Base-by-base conservation (phyloP, 2,797 vertebrate genomes). In the Schizothorax lantsangensis region DNA sequence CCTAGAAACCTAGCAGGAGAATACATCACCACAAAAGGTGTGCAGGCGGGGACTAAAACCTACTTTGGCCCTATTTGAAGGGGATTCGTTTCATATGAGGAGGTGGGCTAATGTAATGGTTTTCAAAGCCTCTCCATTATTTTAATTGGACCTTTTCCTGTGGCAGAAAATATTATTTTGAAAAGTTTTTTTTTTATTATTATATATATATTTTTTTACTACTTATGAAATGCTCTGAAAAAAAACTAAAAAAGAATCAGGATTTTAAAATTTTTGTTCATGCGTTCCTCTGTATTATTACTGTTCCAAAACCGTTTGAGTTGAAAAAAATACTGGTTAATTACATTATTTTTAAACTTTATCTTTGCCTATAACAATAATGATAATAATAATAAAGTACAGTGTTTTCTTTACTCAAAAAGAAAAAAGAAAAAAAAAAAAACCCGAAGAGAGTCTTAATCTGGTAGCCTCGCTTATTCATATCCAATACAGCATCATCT, bases 1-100 rank as follows among this genome's bases (percentile, higher is more conserved):
- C 83, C 66, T 47, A 81, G n/a, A 79, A 19, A 40, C 33, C 49
- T 47, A 11, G 47, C 71, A n/a, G 77, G 81, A 59, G 33, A 87
- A 84, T 57, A 62, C 69, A 54, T 75, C 26, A 62, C 19, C 49
- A 75, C n/a, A 33, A 36, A 21, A 47, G 72, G 23, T 19, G 26
- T 36, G 52, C 3, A 17, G 69, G 19, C 3, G 0, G 5, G 23
- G 38, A 19, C 52, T 45, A 26, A 54, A 88, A 69, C 23, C 36
- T 43, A 26, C 54, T 62, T 43, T 9, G 5, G 77, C 57, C 23
- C 57, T 64, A 30, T 62, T 30, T 43, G 57, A 15, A 62, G 2
- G 8, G 54, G 38, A 62, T 62, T 79, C n/a, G 38, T 26, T 62
- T 45, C 4, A 43, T 19, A 79, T 19, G n/a, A 79, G 12, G 6